Evolutionary conservation across 2,888 invertebrate genomes (phyloP).

Genomic region (Cheiracanthium punctorium): DNA sequence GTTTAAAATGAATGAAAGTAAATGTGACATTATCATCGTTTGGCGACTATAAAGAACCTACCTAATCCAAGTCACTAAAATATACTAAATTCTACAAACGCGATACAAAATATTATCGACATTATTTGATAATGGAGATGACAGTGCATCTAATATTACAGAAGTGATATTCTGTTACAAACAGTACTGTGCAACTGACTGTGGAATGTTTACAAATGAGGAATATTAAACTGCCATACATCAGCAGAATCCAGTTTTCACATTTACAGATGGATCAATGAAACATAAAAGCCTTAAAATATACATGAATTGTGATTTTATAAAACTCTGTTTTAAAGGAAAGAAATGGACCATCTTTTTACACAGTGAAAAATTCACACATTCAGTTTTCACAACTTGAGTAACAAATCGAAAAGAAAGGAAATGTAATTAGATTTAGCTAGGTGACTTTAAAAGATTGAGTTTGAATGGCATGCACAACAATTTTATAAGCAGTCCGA

Average conservation of each 20-base stretch:
- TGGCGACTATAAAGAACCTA: conserved; percentile 34
- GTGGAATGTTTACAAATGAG: conserved; percentile 63
- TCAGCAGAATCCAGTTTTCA: conserved; percentile 48
- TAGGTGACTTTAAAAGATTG: too few relatives aligned
- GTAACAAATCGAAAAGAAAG: too few relatives aligned
- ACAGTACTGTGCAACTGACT: conserved; percentile 53
- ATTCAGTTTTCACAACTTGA: too few relatives aligned
- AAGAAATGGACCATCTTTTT: not conserved
- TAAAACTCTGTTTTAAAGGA: not conserved
- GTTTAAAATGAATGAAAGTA: not conserved
- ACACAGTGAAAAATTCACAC: too few relatives aligned
- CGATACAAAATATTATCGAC: conserved; percentile 59
- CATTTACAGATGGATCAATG: conserved; percentile 16
- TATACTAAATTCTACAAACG: conserved; percentile 57
- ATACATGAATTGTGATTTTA: too few relatives aligned
- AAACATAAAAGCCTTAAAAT: not conserved
- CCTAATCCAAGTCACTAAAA: conserved; percentile 48
- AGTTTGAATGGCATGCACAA: too few relatives aligned
- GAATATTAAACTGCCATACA: conserved; percentile 54
- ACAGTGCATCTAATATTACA: conserved; percentile 56
- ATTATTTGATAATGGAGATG: conserved; percentile 64
- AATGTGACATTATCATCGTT: conserved; percentile 26
- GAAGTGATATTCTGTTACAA: conserved; percentile 52
- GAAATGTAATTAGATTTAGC: too few relatives aligned
- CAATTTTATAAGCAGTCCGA: too few relatives aligned